Conservation (phyloP, 2,797 vertebrate species). For the Tympanoctomys barrerae region DNA sequence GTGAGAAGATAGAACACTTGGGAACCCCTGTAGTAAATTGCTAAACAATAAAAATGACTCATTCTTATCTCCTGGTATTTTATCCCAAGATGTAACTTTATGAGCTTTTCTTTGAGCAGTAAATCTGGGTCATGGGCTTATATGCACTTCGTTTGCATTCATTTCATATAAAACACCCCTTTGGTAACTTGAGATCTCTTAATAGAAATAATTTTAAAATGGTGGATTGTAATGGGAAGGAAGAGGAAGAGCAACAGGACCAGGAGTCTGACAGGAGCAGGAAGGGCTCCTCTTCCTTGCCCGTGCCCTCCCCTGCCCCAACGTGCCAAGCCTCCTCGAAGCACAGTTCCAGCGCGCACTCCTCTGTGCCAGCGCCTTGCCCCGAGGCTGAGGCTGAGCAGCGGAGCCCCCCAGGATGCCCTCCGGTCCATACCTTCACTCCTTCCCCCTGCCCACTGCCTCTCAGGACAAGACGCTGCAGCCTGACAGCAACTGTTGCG, state of each 20-base stretch:
- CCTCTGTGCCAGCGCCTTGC: neutral
- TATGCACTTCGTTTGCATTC: conserved; percentile 55
- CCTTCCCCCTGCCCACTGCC: neutral
- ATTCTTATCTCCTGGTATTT: conserved; percentile 70
- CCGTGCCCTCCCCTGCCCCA: neutral
- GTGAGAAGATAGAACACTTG: conserved; percentile 70
- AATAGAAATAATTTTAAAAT: neutral
- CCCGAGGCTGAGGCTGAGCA: neutral
- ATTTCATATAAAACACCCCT: conserved; percentile 59
- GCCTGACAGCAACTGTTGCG: neutral
- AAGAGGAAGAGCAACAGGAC: neutral
- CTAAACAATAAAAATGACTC: conserved; percentile 71
- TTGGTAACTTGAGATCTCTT: neutral
- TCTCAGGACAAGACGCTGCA: neutral
- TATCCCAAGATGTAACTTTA: conserved; percentile 57
- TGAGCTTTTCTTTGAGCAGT: conserved; percentile 61
- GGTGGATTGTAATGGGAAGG: neutral
- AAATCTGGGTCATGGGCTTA: conserved; percentile 70
- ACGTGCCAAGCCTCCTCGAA: neutral
- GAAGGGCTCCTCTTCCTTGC: neutral
- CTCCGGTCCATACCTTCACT: too few species aligned
- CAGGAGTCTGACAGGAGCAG: neutral
- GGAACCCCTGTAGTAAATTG: conserved; percentile 72
- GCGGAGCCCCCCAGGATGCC: neutral
- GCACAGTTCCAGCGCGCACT: neutral